These are phyloP conservation scores for Drosophila falleni DNA, from an alignment of 2,888 invertebrate genomes.

Conservation along the genomic window DNA sequence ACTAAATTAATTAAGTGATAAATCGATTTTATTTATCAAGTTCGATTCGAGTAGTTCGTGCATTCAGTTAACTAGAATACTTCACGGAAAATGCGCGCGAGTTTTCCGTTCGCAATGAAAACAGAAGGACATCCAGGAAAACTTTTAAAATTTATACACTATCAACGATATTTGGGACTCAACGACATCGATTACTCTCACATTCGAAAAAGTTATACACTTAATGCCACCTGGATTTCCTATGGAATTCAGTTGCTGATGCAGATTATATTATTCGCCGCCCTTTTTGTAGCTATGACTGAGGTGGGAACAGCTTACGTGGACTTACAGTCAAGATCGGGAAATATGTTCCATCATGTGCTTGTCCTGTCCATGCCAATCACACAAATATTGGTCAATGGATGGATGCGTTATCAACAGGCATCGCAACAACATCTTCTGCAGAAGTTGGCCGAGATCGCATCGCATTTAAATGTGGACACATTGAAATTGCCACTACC, in stretches of 20 bases:
- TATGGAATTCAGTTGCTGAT: conserved; percentile 9
- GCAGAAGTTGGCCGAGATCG: conserved; percentile 5
- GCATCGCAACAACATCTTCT: conserved; percentile 22
- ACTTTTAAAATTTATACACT: conserved; percentile 22
- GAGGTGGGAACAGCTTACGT: fast-evolving
- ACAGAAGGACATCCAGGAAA: neutral
- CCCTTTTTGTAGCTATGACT: neutral
- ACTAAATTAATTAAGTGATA: neutral
- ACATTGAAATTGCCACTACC: conserved; percentile 17
- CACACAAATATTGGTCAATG: conserved; percentile 10
- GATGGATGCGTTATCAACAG: conserved; percentile 34
- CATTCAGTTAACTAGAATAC: neutral
- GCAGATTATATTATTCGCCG: neutral
- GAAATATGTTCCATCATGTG: neutral
- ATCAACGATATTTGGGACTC: conserved; percentile 43
- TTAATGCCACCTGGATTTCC: conserved; percentile 16
- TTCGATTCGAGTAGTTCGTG: neutral
- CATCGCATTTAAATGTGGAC: conserved; percentile 23
- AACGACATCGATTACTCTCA: conserved; percentile 36
- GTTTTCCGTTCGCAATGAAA: conserved; percentile 1
- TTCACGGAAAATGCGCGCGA: neutral
- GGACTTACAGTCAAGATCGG: conserved; percentile 23
- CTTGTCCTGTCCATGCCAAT: neutral
- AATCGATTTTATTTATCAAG: neutral
- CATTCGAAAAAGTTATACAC: conserved; percentile 6